These are phyloP conservation scores for Dicrostonyx torquatus DNA, from an alignment of 2,797 vertebrate species.

Conservation along the genomic window DNA sequence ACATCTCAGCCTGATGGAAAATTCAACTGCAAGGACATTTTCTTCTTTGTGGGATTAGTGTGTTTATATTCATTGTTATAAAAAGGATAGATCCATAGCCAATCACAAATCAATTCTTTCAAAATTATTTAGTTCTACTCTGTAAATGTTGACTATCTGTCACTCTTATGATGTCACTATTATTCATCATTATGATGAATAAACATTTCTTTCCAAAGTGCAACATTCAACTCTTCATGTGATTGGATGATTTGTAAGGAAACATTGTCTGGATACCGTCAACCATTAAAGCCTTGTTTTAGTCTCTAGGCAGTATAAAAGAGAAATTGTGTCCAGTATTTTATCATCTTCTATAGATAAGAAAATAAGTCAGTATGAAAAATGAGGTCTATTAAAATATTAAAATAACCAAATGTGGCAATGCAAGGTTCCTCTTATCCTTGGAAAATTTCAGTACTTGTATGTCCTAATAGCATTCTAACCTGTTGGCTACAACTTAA, in stretches of 20 bases:
- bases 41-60: conserved; percentile 68
- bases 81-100: conserved; percentile 82
- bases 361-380: background rate
- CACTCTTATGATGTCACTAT: too few species aligned
- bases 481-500: background rate
- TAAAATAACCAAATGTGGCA: background rate
- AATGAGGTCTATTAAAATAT: background rate
- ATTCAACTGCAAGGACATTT: conserved; percentile 76
- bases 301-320: background rate
- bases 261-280: background rate
- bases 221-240: background rate
- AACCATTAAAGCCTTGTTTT: background rate
- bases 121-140: conserved; percentile 53
- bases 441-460: background rate
- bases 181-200: background rate
- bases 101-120: conserved; percentile 78
- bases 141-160: background rate
- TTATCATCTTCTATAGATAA: background rate
- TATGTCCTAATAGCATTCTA: background rate
- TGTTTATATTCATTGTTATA: conserved; percentile 82
- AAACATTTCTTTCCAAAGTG: conserved; percentile 44
- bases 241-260: background rate
- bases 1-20: conserved; percentile 72
- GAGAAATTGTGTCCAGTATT: background rate
- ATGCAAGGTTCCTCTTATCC: background rate